These are phyloP conservation scores for Symphodus melops DNA, from an alignment of 2,113 vertebrate species.

Conservation along the genomic window DNA sequence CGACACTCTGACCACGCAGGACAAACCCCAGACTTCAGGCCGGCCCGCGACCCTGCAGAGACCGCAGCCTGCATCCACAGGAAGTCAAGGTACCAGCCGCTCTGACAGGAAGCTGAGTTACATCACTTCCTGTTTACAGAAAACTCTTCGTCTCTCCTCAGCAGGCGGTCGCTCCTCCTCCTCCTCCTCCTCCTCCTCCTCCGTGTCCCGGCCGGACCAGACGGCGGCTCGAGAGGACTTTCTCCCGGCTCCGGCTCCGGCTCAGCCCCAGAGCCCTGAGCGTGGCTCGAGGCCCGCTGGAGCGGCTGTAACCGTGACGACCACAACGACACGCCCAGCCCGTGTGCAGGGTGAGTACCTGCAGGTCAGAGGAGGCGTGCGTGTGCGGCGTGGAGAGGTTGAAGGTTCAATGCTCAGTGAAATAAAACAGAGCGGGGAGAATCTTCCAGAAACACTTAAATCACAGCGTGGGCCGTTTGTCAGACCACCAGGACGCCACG, in stretches of 20 bases:
- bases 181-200: background rate
- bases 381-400: too few species aligned
- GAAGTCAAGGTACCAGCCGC: slow-evolving; percentile 37
- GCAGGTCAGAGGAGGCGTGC: background rate
- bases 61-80: slow-evolving; percentile 21
- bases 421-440: background rate
- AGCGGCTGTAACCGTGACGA: background rate
- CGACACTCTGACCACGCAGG: background rate
- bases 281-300: slow-evolving; percentile 6
- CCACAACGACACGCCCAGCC: slow-evolving; percentile 23
- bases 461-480: background rate
- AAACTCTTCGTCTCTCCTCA: background rate
- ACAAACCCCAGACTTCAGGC: slow-evolving; percentile 16
- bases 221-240: slow-evolving; percentile 4
- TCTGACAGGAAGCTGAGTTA: too few species aligned
- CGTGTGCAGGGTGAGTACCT: slow-evolving; percentile 71
- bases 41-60: slow-evolving; percentile 4
- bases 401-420: background rate
- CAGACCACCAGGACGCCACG: background rate
- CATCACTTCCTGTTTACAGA: too few species aligned
- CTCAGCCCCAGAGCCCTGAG: slow-evolving; percentile 16
- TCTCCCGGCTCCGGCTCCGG: background rate
- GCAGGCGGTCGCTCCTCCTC: background rate
- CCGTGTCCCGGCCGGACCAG: background rate
- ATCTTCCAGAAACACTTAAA: background rate